Base-by-base conservation (phyloP, 2,113 vertebrate genomes). In the Corythornis cristatus region DNA sequence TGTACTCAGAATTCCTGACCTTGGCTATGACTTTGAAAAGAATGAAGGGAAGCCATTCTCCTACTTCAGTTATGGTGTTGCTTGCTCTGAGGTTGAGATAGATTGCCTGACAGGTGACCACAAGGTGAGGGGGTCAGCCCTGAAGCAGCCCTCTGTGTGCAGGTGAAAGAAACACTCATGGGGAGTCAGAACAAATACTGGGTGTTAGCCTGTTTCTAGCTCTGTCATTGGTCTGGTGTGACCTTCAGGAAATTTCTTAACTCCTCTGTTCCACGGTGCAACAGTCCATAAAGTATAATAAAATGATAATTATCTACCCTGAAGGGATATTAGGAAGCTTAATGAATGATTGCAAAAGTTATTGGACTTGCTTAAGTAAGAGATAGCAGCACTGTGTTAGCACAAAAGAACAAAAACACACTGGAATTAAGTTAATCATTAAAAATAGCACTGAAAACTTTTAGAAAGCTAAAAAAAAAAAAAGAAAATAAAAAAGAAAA, bases 81-180 rank as follows among this genome's bases (percentile, higher is more conserved):
- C 98, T 28, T 99, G 98, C 86, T 99, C 99, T 0, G 99, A 99
- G 93, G 99, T 99, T 92, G 99, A 99, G 95, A 97, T 99, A 40
- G 99, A 99, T 96, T 99, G 99, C 92, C 97, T 99, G 77, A 99
- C 99, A 15, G 99, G 99, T 26, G 98, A 98, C 76, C 98, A 99
- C 90, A 99, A 99, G 99, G 99, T 99, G 96, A 97, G 94, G 22
- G 33, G 20, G 20, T 73, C 74, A 85, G 68, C 83, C 62, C n/a
- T 70, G 82, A 83, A 91, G 58, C 54, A 83, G 22, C n/a, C 20
- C 18, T 73, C 53, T 15, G 1, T 77, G 73, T 76, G 93, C 42
- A 50, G 46, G 35, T 70, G 61, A 82, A 53, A 45, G 45, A 90
- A 85, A 85, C 31, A 8, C 56, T 64, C 61, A 40, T 1, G 4